Conservation (phyloP, 2,888 invertebrate species). For the Halictus quadricinctus region DNA sequence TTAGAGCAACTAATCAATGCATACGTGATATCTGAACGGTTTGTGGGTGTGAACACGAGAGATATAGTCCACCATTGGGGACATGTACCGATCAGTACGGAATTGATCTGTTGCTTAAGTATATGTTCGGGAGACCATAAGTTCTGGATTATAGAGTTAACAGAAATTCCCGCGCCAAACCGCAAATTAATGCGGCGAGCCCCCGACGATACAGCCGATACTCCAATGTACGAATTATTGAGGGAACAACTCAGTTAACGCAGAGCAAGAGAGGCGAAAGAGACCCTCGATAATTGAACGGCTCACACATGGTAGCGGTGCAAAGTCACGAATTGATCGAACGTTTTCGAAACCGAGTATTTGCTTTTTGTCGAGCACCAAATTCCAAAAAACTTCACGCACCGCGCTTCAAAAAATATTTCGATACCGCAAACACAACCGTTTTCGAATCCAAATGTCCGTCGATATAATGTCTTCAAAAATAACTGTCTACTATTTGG, state of each 20-base stretch:
- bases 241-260: slow-evolving; percentile 69
- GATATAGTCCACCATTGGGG: background rate
- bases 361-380: slow-evolving; percentile 19
- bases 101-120: slow-evolving; percentile 24
- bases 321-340: slow-evolving; percentile 57
- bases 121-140: slow-evolving; percentile 34
- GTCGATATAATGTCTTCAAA: background rate
- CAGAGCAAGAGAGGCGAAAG: slow-evolving; percentile 55
- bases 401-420: background rate
- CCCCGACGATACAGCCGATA: slow-evolving; percentile 56
- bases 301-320: slow-evolving; percentile 56
- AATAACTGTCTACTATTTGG: background rate
- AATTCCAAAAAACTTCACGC: background rate
- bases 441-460: background rate
- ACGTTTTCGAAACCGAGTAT: slow-evolving; percentile 31
- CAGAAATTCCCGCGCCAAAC: slow-evolving; percentile 61
- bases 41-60: background rate
- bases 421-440: background rate
- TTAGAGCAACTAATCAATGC: background rate
- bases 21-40: background rate
- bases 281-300: slow-evolving; percentile 66
- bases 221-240: slow-evolving; percentile 69
- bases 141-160: slow-evolving; percentile 64
- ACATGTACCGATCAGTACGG: background rate
- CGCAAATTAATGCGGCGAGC: slow-evolving; percentile 65